Conservation (phyloP, 1,140 invertebrate genomes). For the Aphelenchoides avenae region DNA sequence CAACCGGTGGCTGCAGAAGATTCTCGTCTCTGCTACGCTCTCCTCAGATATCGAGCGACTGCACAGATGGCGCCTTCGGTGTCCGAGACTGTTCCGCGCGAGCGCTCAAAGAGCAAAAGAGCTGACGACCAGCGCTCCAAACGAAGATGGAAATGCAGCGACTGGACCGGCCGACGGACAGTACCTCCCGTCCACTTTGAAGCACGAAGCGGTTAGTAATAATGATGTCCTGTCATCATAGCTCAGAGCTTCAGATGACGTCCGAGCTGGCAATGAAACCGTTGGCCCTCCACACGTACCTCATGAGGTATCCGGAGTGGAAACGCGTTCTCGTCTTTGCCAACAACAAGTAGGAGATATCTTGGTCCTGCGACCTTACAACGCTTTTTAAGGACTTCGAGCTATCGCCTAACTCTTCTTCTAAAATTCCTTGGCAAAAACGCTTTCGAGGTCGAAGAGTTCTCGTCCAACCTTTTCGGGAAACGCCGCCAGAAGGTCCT, state of each 20-base stretch:
- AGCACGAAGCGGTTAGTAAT: constrained; percentile 48
- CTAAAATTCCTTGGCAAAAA: constrained; percentile 13
- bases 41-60: constrained; percentile 92
- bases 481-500: constrained; percentile 63
- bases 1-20: constrained; percentile 71
- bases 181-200: constrained; percentile 21
- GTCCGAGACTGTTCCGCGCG: constrained; percentile 83
- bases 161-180: not conserved
- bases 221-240: too few relatives aligned
- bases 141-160: not conserved
- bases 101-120: not conserved
- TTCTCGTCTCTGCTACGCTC: constrained; percentile 85
- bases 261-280: constrained; percentile 34
- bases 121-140: not conserved
- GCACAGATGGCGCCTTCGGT: constrained; percentile 77
- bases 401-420: constrained; percentile 21
- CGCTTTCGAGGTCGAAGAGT: constrained; percentile 52
- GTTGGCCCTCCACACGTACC: constrained; percentile 25
- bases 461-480: constrained; percentile 55
- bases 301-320: constrained; percentile 65
- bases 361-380: too few relatives aligned
- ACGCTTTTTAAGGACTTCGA: constrained; percentile 30
- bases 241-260: constrained; percentile 44
- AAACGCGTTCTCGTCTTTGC: constrained; percentile 80
- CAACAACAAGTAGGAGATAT: constrained; percentile 67